Percentiles rank a stretch among this genome's conserved stretches.
Evolutionary conservation across 92 coral and sea anemone species (phyloP).

Genomic region (Montipora capitata): DNA sequence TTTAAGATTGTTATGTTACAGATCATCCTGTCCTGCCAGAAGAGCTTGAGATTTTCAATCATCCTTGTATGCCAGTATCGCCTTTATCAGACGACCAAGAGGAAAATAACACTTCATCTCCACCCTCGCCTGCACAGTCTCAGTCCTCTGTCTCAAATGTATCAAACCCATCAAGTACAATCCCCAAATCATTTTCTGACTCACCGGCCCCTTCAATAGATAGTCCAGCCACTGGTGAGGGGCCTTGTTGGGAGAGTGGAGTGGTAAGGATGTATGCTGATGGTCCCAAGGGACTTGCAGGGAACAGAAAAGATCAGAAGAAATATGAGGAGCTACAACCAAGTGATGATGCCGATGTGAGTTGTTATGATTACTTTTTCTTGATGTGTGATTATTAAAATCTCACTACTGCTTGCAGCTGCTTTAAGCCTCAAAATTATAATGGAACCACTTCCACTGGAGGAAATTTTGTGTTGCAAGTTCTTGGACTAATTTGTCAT

Average conservation of each 20-base stretch:
- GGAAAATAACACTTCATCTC: slow-evolving; percentile 44
- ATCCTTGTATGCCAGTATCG: slow-evolving; percentile 80
- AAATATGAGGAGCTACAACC: slow-evolving; percentile 44
- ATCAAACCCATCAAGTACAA: slow-evolving; percentile 51
- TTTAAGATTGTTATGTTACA: slow-evolving; percentile 21
- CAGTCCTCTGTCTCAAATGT: slow-evolving; percentile 83
- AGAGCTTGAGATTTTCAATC: slow-evolving; percentile 88
- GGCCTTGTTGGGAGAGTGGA: slow-evolving; percentile 65
- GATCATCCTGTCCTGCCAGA: slow-evolving; percentile 91
- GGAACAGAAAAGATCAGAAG: slow-evolving; percentile 23
- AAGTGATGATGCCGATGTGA: slow-evolving; percentile 57
- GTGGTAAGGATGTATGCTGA: slow-evolving; percentile 56
- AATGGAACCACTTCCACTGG: too few relatives aligned
- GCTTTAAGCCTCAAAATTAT: too few relatives aligned
- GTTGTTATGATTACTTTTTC: slow-evolving; percentile 49
- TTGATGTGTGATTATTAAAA: slow-evolving; percentile 51
- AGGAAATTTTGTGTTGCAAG: not conserved
- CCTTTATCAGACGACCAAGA: slow-evolving; percentile 90
- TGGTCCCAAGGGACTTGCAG: slow-evolving; percentile 59
- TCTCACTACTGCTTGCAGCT: not conserved
- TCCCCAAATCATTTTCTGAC: slow-evolving; percentile 70
- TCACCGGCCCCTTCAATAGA: slow-evolving; percentile 75
- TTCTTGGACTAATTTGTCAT: too few relatives aligned
- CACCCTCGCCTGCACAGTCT: slow-evolving; percentile 84
- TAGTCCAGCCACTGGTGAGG: slow-evolving; percentile 60